Percentiles rank a stretch among this genome's conserved stretches.
These are phyloP conservation scores for Homarus americanus DNA, from an alignment of 1,140 invertebrate genomes.

Conservation along the genomic window DNA sequence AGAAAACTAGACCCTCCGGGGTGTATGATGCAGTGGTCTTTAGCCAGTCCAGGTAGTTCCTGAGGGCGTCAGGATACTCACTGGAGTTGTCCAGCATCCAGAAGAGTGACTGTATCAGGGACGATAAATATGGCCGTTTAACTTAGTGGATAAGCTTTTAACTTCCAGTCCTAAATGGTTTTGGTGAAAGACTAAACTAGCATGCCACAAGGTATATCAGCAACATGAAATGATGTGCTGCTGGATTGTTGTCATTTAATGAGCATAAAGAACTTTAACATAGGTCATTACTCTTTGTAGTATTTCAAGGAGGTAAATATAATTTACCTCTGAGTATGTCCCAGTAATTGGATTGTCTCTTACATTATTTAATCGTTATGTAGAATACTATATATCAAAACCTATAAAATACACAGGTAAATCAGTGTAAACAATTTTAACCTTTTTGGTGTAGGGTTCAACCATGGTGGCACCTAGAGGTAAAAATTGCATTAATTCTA, in stretches of 20 bases:
- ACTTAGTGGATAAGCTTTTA: no score
- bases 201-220: no score
- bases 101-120: conserved; percentile 38
- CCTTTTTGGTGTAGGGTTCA: not conserved
- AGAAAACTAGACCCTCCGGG: conserved; percentile 81
- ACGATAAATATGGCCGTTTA: no score
- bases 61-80: conserved; percentile 30
- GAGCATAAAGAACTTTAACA: no score
- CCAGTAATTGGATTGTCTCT: not conserved
- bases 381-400: not conserved
- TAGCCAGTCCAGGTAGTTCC: conserved; percentile 29
- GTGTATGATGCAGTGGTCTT: conserved; percentile 79
- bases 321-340: not conserved
- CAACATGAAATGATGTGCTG: no score
- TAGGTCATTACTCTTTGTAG: no score
- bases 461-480: not conserved
- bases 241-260: no score
- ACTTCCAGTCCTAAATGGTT: no score
- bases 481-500: not conserved
- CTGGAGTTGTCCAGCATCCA: conserved; percentile 22
- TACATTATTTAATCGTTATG: not conserved
- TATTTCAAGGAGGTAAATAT: no score
- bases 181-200: no score
- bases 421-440: not conserved
- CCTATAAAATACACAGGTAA: no score